phyloP scores from a whole-genome alignment of 2,888 invertebrate species.

The Proisotoma minuta region DNA sequence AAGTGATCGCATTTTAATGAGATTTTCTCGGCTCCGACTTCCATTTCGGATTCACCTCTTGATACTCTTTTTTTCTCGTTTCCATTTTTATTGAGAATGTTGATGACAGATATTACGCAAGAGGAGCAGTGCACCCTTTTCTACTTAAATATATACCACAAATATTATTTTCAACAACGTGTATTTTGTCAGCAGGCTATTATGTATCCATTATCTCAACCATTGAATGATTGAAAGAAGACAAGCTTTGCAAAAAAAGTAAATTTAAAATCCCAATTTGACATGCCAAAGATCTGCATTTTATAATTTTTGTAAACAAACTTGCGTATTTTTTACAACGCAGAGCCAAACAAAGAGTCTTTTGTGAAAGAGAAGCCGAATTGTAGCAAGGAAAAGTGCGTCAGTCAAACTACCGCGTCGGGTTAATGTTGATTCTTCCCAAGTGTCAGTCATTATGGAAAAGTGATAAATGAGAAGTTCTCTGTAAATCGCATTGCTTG shows the following conservation, averaged over 20 bases:
- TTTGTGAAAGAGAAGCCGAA: too few species aligned
- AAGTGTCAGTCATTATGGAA: constrained; percentile 45
- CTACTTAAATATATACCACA: background rate
- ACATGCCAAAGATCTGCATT: too few species aligned
- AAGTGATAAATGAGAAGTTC: constrained; percentile 43
- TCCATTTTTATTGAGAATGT: constrained; percentile 17
- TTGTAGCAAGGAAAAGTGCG: constrained; percentile 2
- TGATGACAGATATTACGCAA: constrained; percentile 16
- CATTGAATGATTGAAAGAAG: too few species aligned
- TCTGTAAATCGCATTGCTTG: background rate
- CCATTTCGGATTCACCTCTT: constrained; percentile 13
- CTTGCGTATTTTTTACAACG: too few species aligned
- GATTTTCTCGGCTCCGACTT: constrained; percentile 13
- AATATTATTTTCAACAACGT: background rate
- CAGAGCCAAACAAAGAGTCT: too few species aligned
- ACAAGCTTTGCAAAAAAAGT: too few species aligned
- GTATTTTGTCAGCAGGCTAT: background rate
- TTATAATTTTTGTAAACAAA: too few species aligned
- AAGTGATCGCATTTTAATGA: constrained; percentile 16
- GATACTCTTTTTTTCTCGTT: constrained; percentile 11
- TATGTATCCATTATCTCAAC: too few species aligned
- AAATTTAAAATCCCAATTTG: too few species aligned
- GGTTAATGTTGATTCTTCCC: constrained; percentile 42
- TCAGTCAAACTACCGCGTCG: constrained; percentile 28
- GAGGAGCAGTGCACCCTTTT: background rate